Evolutionary conservation across 2,113 vertebrate genomes (phyloP), one percentile per base, ranked within the genome.

Genomic region (Callipepla squamata): DNA sequence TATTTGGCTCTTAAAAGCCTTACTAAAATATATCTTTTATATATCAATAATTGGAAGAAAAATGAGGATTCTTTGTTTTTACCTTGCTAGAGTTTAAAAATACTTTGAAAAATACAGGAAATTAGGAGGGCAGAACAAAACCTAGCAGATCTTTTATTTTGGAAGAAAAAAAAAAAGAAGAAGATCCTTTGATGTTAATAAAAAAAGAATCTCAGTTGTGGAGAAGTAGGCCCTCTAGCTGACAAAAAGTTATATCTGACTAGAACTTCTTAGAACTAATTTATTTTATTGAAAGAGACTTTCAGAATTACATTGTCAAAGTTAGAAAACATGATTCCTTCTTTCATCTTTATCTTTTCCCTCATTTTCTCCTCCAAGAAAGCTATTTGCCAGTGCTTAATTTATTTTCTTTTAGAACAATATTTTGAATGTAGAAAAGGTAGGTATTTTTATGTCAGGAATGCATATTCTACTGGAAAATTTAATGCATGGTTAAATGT

Each of bases 141-240:
- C 36, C 48, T 26, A 74, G 7, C 32, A 70, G 55, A 55, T 32
- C 45, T 14, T 91, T 42, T 91, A 50, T 85, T 91, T 80, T 85
- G 67, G 34, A 68, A 69, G 66, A 75, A 93, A 79, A 11, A 40
- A 40, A 40, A 40, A 7, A 40, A 40, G 40, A 40, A 40, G 15
- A 89, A 74, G 67, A 63, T 11, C 4, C 26, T 81, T 89, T 92
- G 85, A 92, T 69, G 53, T 91, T 91, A 82, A 59, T 51, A 38
- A 80, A 55, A 55, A 77, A 84, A 58, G 18, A 67, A 75, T 94
- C 36, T 50, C 14, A 55, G 32, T 89, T 83, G 38, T 80, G 81
- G 85, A 89, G 61, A 94, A 95, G 85, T 77, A 89, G 89, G 81
- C 80, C 94, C 89, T 89, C 81, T 91, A 94, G 87, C 87, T 96